phyloP scores from a whole-genome alignment of 1,140 invertebrate species.

The Neodiprion lecontei region DNA sequence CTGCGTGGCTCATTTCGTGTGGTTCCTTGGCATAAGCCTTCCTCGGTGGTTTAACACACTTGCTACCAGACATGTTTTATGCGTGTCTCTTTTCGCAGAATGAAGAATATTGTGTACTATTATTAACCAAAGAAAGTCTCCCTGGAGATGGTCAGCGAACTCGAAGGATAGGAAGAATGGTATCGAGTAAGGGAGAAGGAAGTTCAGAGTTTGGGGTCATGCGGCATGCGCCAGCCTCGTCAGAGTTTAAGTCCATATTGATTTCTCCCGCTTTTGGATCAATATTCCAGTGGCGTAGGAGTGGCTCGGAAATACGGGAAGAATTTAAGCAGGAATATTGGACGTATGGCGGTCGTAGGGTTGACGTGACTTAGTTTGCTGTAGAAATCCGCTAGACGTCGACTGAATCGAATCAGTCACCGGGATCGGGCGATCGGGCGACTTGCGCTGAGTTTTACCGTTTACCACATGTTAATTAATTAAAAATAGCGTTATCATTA shows the following conservation, averaged over 20 bases:
- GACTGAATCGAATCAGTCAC: conserved; percentile 41
- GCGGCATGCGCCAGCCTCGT: background rate
- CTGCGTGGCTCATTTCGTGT: conserved; percentile 57
- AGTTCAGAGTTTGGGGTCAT: background rate
- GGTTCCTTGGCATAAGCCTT: conserved; percentile 54
- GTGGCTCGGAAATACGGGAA: too few relatives aligned
- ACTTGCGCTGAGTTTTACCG: conserved; percentile 42
- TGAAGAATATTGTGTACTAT: too few relatives aligned
- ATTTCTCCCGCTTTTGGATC: background rate
- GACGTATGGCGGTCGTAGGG: background rate
- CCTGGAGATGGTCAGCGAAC: background rate
- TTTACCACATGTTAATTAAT: conserved; percentile 53
- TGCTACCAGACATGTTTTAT: conserved; percentile 49
- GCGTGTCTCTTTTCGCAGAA: too few relatives aligned
- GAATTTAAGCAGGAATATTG: too few relatives aligned
- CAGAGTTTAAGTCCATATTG: background rate
- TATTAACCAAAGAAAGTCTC: background rate
- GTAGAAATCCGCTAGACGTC: conserved; percentile 33
- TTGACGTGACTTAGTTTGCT: background rate
- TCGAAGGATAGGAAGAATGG: background rate
- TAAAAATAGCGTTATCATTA: conserved; percentile 27
- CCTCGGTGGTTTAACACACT: conserved; percentile 51
- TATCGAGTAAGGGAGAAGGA: background rate
- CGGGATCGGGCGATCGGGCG: conserved; percentile 45
- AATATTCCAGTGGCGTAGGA: background rate